Percentiles rank a stretch among this genome's conserved stretches.
Evolutionary conservation across 1,140 invertebrate species (phyloP).

Genomic region (Papilio machaon): DNA sequence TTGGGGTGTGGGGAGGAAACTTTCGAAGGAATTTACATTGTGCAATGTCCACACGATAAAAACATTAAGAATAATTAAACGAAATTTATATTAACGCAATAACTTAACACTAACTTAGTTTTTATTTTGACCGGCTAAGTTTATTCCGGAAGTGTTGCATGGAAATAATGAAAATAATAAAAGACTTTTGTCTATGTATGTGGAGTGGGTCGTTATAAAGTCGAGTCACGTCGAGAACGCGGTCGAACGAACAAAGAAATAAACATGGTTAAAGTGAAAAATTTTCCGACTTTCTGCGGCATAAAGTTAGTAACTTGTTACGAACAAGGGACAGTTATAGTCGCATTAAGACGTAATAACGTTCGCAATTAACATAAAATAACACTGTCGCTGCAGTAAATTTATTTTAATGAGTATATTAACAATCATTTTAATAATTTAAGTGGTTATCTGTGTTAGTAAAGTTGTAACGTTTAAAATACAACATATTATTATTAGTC

Average conservation of each 20-base stretch:
- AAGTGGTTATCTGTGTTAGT: not conserved
- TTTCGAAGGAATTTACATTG: too few relatives aligned
- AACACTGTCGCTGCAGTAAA: not conserved
- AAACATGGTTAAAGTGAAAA: slow-evolving; percentile 35
- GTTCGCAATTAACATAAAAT: not conserved
- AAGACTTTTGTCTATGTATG: slow-evolving; percentile 33
- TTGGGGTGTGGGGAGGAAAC: too few relatives aligned
- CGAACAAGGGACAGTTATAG: slow-evolving; percentile 23
- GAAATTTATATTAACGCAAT: not conserved
- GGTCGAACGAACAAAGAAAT: slow-evolving; percentile 32
- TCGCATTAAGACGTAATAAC: slow-evolving; percentile 26
- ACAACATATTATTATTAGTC: not conserved
- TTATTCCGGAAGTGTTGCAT: slow-evolving; percentile 18
- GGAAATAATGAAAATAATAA: slow-evolving; percentile 31
- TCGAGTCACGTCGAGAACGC: slow-evolving; percentile 32
- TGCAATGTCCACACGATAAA: too few relatives aligned
- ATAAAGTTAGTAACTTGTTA: slow-evolving; percentile 32
- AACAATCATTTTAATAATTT: not conserved
- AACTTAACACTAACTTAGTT: not conserved
- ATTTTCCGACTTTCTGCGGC: slow-evolving; percentile 22
- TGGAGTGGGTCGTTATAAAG: slow-evolving; percentile 35
- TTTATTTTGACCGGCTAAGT: not conserved
- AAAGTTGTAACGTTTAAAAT: not conserved
- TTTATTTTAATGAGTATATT: not conserved
- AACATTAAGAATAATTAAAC: not conserved